Conservation (phyloP, 2,888 invertebrate genomes). For the Sphaerophoria rueppellii region DNA sequence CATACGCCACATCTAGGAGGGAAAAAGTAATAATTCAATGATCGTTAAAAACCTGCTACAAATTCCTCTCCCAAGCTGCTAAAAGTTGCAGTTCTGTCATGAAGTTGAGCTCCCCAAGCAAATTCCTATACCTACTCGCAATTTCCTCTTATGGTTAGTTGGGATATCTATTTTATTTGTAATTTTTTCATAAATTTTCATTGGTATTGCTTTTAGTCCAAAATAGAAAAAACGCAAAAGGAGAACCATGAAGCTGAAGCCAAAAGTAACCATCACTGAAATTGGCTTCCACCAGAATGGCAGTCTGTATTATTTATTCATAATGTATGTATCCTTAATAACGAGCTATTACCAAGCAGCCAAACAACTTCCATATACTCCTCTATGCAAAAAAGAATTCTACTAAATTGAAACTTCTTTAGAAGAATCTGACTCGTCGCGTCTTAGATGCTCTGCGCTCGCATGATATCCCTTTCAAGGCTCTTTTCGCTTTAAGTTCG, state of each 20-base stretch:
- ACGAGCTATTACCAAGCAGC: neutral
- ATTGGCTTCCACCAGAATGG: conserved; percentile 63
- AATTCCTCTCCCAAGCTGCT: neutral
- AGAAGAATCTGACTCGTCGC: conserved; percentile 15
- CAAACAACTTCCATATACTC: neutral
- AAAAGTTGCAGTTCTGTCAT: neutral
- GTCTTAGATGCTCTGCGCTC: conserved; percentile 11
- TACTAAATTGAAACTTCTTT: conserved; percentile 57
- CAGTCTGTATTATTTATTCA: conserved; percentile 67
- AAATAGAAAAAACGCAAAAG: neutral
- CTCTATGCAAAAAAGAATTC: conserved; percentile 55
- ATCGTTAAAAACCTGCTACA: neutral
- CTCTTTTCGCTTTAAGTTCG: neutral
- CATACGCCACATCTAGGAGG: neutral
- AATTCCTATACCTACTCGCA: neutral
- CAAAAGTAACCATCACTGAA: conserved; percentile 52
- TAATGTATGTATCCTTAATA: conserved; percentile 42
- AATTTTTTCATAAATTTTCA: conserved; percentile 61
- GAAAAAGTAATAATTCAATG: neutral
- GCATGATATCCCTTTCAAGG: conserved; percentile 14
- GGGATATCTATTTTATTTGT: conserved; percentile 61
- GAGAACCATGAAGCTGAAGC: neutral
- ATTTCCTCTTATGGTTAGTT: conserved; percentile 39
- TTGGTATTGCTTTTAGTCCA: conserved; percentile 31
- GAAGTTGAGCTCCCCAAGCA: conserved; percentile 13